Base-by-base conservation (phyloP, 2,797 vertebrate genomes). In the Holocentrus rufus region DNA sequence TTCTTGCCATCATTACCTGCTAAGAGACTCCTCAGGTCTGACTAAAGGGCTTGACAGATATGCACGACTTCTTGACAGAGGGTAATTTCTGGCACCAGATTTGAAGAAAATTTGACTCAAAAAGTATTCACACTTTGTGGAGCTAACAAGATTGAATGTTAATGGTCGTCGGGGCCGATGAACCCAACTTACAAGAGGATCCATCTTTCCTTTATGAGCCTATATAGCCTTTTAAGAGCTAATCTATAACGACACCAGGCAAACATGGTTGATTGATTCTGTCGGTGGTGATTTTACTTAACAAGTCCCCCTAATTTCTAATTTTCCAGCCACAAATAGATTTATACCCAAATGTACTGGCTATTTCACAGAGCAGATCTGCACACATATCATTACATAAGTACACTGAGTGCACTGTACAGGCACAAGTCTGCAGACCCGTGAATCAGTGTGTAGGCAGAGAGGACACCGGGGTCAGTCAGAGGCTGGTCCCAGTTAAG, bases 401-500 rank as follows among this genome's bases (percentile, higher is more conserved):
- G 46, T 30, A 34, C 34, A 65, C 20, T 8, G 23, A 18, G 13
- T 39, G 17, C 17, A 11, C 18, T 22, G 7, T 31, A 31, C 56
- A 53, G 52, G 44, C 36, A 57, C 6, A 58, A 64, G 18, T 8
- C 34, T 56, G 27, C 17, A 61, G 67, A 70, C 27, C 44, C 53
- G n/a, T 31, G 42, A 50, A 70, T 69, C 22, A 62, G n/a, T 25
- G 57, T 74, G 61, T 58, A 72, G 58, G 58, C 70, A 67, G 50
- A 63, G 47, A 30, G 74, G 63, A 79, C 74, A 76, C 50, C 63
- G 58, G 60, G 18, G 52, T 69, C 59, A 60, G 72, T 76, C 50
- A 72, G 44, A 72, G 76, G 49, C 54, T 67, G 72, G 44, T 72
- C 31, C 47, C 61, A 65, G 50, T 53, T 72, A 67, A 58, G 42